Evolutionary conservation across 1,140 invertebrate species (phyloP), one percentile per base, ranked within the genome.

Genomic region (Condylostylus longicornis): DNA sequence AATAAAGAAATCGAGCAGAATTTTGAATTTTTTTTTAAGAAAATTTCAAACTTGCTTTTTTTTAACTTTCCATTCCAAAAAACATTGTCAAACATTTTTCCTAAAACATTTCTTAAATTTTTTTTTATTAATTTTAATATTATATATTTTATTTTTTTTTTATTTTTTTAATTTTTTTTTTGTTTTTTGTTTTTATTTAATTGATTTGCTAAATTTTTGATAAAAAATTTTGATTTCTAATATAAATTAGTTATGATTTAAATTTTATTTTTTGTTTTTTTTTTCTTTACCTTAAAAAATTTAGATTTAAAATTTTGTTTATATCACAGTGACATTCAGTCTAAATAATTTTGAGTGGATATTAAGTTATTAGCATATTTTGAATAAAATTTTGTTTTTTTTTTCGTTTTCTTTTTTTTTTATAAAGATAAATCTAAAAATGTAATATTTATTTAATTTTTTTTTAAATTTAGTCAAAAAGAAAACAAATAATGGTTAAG

Each of bases 321-420:
- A 54, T 58, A 58, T 58, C 54, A 58, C 54, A 58, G 54, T 43
- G 54, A 58, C 54, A 54, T 58, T 58, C 54, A 58, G 54, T 58
- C 54, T 58, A 58, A 58, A 44, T 50, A 30, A 33, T 13, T 53
- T 54, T 54, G 54, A n/a, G n/a, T n/a, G n/a, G n/a, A n/a, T n/a
- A n/a, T n/a, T n/a, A n/a, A n/a, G n/a, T n/a, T n/a, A n/a, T n/a
- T n/a, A n/a, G n/a, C n/a, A n/a, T n/a, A n/a, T n/a, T n/a, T n/a
- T n/a, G n/a, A n/a, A n/a, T n/a, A n/a, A n/a, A n/a, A n/a, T n/a
- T n/a, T n/a, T n/a, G n/a, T n/a, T n/a, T 54, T 58, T 58, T 58
- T 51, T 57, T 57, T 58, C 48, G 54, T 57, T 57, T 54, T 54
- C 53, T 54, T 52, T 48, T 49, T 52, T 49, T 53, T 51, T 49